Base-by-base conservation (phyloP, 2,888 invertebrate genomes). In the Drosophila infuscata region DNA sequence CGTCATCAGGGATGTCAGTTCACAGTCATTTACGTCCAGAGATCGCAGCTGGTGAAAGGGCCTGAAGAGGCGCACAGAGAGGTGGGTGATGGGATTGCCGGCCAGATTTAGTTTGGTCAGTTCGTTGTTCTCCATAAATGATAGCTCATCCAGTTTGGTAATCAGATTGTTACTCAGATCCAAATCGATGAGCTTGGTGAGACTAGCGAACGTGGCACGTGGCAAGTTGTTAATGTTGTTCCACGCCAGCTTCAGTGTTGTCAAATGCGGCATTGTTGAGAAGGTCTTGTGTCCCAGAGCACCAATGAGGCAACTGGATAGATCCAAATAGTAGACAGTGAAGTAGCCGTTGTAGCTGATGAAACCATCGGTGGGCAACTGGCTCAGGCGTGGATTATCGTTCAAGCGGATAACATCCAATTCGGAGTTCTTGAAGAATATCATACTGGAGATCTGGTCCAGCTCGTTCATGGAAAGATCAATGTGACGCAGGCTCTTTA, bases 401-500 rank as follows among this genome's bases (percentile, higher is more conserved):
- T 95, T 96, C 90, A 97, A 94, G 78, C 95, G 94, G 74, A 97
- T 94, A 76, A 95, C 95, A 82, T 96, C 95, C 53, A 97, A 92
- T 86, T 95, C 95, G 17, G 94, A 94, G 91, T 97, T 97, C 86
- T 95, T 94, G 75, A 94, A 95, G 88, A 97, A 96, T 58, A 96
- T 94, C 90, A 95, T 94, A 68, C 95, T 94, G 0, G 95, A 95
- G 38, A 97, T 93, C 73, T 95, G 95, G 62, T 95, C 95, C 59
- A 97, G 92, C 73, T 95, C 94, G 91, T 97, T 97, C 83, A 95
- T 94, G 4, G 97, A 96, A 72, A 97, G 94, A 92, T 97, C 96
- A 74, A 97, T 94, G 88, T 95, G 94, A 78, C 95, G 95, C 48
- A 97, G 94, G 76, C 95, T 95, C 64, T 94, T 94, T 69, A 97